Percentiles rank a stretch among this genome's conserved stretches.
Evolutionary conservation across 2,888 invertebrate genomes (phyloP).

Genomic region (Oscheius sp.): DNA sequence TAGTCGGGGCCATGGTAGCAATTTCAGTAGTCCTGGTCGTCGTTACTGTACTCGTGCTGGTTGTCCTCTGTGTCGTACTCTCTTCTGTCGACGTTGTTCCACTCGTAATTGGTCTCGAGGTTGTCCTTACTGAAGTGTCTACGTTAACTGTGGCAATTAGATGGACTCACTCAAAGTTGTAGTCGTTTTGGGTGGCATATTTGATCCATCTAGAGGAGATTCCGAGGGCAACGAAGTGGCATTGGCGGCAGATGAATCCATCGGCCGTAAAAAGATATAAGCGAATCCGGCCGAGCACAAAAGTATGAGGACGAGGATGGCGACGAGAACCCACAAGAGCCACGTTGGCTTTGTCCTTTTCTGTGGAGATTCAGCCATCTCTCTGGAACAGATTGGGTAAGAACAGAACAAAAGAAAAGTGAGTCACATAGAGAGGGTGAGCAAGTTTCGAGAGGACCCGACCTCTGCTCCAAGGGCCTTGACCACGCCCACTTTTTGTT

Average conservation of each 20-base stretch:
- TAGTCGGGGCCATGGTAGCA: constrained; percentile 17
- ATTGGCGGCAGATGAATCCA: constrained; percentile 15
- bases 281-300: constrained; percentile 24
- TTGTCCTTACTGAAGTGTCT: not conserved
- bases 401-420: too few species aligned
- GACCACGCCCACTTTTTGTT: too few species aligned
- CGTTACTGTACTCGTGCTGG: not conserved
- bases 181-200: not conserved
- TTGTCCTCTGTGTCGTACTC: not conserved
- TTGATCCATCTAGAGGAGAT: not conserved
- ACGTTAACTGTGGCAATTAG: not conserved
- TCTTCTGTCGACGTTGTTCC: not conserved
- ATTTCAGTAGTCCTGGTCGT: not conserved
- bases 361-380: constrained; percentile 4
- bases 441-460: too few species aligned
- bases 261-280: constrained; percentile 20
- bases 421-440: too few species aligned
- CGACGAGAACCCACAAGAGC: constrained; percentile 28
- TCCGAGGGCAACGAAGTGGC: constrained; percentile 14
- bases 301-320: constrained; percentile 21
- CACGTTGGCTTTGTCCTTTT: constrained; percentile 15
- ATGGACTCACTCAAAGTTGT: not conserved
- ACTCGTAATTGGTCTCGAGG: not conserved
- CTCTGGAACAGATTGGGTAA: too few species aligned
- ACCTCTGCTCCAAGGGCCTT: too few species aligned